A percentile compares a stretch with the other conserved stretches of the same genome.
These are phyloP conservation scores for Enteromius viviparus DNA, from an alignment of 2,797 vertebrate species.

Conservation along the genomic window DNA sequence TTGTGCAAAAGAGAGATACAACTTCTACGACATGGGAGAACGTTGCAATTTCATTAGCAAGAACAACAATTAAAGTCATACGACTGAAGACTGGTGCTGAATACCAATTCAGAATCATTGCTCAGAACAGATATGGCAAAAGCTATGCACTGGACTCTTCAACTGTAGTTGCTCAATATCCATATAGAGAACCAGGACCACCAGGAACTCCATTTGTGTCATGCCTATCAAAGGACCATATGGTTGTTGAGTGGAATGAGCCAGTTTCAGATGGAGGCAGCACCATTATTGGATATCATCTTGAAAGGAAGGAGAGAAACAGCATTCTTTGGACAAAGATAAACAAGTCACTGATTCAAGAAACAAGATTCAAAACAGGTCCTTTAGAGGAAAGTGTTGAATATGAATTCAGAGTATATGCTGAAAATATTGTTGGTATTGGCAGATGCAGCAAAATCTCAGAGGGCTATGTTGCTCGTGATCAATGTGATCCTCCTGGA, in stretches of 20 bases:
- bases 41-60: slow-evolving; percentile 88
- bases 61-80: slow-evolving; percentile 90
- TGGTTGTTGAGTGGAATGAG: slow-evolving; percentile 95
- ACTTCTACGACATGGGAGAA: slow-evolving; percentile 92
- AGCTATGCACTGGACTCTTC: slow-evolving; percentile 93
- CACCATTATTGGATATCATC: slow-evolving; percentile 91
- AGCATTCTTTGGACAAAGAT: slow-evolving; percentile 98
- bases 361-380: slow-evolving; percentile 88
- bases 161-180: slow-evolving; percentile 91
- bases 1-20: slow-evolving; percentile 97
- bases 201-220: slow-evolving; percentile 95
- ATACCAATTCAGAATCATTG: slow-evolving; percentile 98
- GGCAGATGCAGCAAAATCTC: slow-evolving; percentile 96
- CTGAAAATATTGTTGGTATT: slow-evolving; percentile 97
- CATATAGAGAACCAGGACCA: slow-evolving; percentile 96
- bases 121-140: slow-evolving; percentile 96
- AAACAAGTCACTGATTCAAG: slow-evolving; percentile 93
- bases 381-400: slow-evolving; percentile 95
- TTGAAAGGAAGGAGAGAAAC: slow-evolving; percentile 98
- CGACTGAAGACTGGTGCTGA: slow-evolving; percentile 95
- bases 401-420: slow-evolving; percentile 96
- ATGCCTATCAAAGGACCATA: slow-evolving; percentile 88
- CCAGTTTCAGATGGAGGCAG: slow-evolving; percentile 95
- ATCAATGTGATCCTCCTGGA: slow-evolving; percentile 96
- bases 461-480: slow-evolving; percentile 92